Base-by-base conservation (phyloP, 2,797 vertebrate genomes). In the Erpetoichthys calabaricus region DNA sequence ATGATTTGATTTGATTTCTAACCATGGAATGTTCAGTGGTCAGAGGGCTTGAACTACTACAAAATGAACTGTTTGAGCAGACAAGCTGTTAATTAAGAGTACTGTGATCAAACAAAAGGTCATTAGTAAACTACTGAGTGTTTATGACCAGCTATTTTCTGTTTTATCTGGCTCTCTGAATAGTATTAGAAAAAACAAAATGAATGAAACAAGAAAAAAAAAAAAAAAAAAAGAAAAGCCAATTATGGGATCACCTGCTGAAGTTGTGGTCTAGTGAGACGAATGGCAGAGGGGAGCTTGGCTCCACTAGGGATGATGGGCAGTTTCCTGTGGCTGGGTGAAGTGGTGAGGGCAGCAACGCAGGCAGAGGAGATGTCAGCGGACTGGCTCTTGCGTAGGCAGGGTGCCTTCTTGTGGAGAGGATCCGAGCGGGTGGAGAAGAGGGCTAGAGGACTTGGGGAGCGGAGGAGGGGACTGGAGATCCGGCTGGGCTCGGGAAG, bases 211-310 rank as follows among this genome's bases (percentile, higher is more conserved):
- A 2, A 51, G 8, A 51, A 6, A 25, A 25, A 25, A 25, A 2
- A 25, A 25, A 25, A 25, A 2, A 25, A 2, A 25, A 62, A 53
- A 43, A 55, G 60, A 44, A 56, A 5, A 43, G 60, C 58, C 65
- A 44, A 5, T 3, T 67, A n/a, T 67, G 56, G 64, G 4, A 58
- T 79, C 91, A 95, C 92, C 91, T 95, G 90, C 83, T 89, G 84
- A 42, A 83, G 85, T 73, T 92, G 90, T 64, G 90, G 89, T 52
- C 91, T 89, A 69, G 89, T 91, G 86, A 94, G 90, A 79, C 86
- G 86, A 78, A 91, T 95, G 80, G 92, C 82, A 71, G 90, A 87
- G 84, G 91, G 90, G 53, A 88, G 73, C 88, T 82, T 91, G 84
- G 72, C 69, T 51, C 84, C 86, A 61, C 75, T 79, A n/a, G 91